Conservation (phyloP, 1,140 invertebrate species). For the Acromyrmex charruanus region DNA sequence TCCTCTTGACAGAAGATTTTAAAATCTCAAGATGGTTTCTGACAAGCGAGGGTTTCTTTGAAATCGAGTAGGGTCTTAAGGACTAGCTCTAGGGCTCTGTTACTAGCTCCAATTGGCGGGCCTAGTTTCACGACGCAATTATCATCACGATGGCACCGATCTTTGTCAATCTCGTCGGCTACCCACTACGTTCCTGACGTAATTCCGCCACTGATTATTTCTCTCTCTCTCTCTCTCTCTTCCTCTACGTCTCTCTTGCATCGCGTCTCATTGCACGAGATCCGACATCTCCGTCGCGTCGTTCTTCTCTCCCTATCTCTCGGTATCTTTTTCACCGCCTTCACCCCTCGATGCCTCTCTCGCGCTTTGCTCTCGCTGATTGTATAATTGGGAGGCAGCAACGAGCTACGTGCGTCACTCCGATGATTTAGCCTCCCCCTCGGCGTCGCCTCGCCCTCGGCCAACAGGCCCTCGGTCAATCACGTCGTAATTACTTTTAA, state of each 20-base stretch:
- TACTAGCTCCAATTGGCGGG: constrained; percentile 30
- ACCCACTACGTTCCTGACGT: constrained; percentile 72
- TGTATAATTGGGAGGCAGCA: constrained; percentile 86
- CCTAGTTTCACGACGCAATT: constrained; percentile 61
- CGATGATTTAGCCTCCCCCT: constrained; percentile 84
- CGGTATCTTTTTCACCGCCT: constrained; percentile 53
- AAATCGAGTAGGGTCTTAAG: not conserved
- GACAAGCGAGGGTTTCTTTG: not conserved
- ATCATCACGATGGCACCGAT: constrained; percentile 71
- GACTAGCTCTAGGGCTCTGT: not conserved
- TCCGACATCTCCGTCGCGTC: constrained; percentile 38
- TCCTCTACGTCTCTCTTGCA: constrained; percentile 8
- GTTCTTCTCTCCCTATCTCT: constrained; percentile 52
- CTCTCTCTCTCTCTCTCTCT: constrained; percentile 48
- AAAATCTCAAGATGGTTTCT: not conserved
- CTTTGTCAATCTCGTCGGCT: constrained; percentile 62
- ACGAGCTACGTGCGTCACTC: constrained; percentile 86
- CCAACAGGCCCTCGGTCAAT: constrained; percentile 85
- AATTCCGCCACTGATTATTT: constrained; percentile 69
- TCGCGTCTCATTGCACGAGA: constrained; percentile 48
- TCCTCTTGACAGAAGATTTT: not conserved
- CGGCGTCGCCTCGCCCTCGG: constrained; percentile 79
- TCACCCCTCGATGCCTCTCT: constrained; percentile 65
- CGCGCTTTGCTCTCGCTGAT: constrained; percentile 81
- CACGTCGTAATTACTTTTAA: constrained; percentile 87